Base-by-base conservation (phyloP, 2,888 invertebrate genomes). In the Andricus curvator region DNA sequence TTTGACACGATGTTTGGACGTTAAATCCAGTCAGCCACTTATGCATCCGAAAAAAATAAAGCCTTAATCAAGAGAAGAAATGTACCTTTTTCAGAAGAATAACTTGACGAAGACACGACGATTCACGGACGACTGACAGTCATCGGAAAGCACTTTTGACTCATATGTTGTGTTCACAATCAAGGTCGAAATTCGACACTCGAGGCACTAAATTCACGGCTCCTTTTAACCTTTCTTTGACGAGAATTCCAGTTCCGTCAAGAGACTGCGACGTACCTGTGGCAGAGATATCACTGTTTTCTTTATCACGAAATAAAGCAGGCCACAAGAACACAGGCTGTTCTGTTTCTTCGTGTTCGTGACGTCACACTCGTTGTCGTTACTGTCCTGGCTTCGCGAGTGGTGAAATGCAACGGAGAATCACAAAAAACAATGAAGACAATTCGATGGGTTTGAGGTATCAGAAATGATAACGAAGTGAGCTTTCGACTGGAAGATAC, bases 101-200 rank as follows among this genome's bases (percentile, higher is more conserved):
- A 29, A 56, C 48, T 48, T 11, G 29, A 74, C 48, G 20, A 51
- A 51, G 70, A 11, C 29, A 74, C 70, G n/a, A 29, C 20, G 48
- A 29, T 74, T 74, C 70, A 74, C 48, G 70, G 70, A 74, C 68
- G 68, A 68, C 70, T 74, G 51, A 74, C 29, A 29, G 29, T 74
- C 51, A 74, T 74, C 51, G 70, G 51, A 74, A 74, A 29, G 29
- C 25, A 51, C 25, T 48, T 70, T 51, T 11, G 29, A 74, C 51
- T 74, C 22, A 41, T 41, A n/a, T 67, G 33, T 67, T 48, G 51
- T 56, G 70, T 51, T 29, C 66, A 37, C n/a, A 66, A 41, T 66
- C 37, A 66, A n/a, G 66, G 37, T 66, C 66, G 37, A 20, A 66
- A 66, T n/a, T 74, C n/a, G 9, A 51, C 9, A 51, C 20, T n/a